Base-by-base conservation (phyloP, 2,888 invertebrate genomes). In the Syritta pipiens region DNA sequence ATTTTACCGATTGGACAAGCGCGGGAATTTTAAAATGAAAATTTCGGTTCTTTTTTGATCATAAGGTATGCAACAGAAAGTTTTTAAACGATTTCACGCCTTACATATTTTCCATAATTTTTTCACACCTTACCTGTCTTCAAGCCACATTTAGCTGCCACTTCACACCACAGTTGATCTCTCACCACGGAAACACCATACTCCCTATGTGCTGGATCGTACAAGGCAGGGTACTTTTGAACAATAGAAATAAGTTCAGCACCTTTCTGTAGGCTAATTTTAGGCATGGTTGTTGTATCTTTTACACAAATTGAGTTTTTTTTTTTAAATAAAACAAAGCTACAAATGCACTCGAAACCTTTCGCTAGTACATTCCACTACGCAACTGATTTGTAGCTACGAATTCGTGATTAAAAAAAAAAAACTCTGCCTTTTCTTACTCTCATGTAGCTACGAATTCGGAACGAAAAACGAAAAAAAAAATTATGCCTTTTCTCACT, bases 41-140 rank as follows among this genome's bases (percentile, higher is more conserved):
- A n/a, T n/a, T n/a, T n/a, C n/a, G n/a, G n/a, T n/a, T n/a, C n/a
- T n/a, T n/a, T n/a, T n/a, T n/a, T n/a, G n/a, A n/a, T n/a, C n/a
- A n/a, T n/a, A n/a, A n/a, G n/a, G n/a, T n/a, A n/a, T n/a, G n/a
- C n/a, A n/a, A n/a, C n/a, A n/a, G n/a, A n/a, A n/a, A n/a, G n/a
- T n/a, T n/a, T n/a, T n/a, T n/a, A n/a, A n/a, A n/a, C n/a, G n/a
- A n/a, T n/a, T n/a, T n/a, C n/a, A n/a, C n/a, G n/a, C n/a, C n/a
- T n/a, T n/a, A n/a, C n/a, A n/a, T n/a, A n/a, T n/a, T n/a, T n/a
- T n/a, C n/a, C n/a, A n/a, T n/a, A n/a, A n/a, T n/a, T n/a, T n/a
- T n/a, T n/a, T n/a, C n/a, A n/a, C n/a, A n/a, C n/a, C 51, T 57
- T 44, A 74, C 74, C 74, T 1, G 28, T 30, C 4, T 30, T 55